phyloP scores from a whole-genome alignment of 2,888 invertebrate genomes.

The Drosophila nr. perissopoda region DNA sequence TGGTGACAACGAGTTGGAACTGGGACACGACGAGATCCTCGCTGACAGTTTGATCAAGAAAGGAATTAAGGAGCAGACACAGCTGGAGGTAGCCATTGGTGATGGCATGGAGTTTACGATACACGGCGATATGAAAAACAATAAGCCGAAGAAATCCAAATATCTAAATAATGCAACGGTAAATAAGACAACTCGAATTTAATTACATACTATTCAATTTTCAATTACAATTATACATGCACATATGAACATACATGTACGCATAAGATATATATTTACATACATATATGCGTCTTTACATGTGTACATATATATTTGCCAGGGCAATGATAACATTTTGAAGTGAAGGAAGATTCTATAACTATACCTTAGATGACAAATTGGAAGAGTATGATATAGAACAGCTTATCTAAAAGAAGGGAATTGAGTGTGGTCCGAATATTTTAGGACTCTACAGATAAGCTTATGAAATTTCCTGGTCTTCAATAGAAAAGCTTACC shows the following conservation, averaged over 20 bases:
- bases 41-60: slow-evolving; percentile 94
- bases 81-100: slow-evolving; percentile 95
- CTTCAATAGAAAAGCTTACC: not conserved
- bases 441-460: not conserved
- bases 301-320: not conserved
- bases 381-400: not conserved
- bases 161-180: slow-evolving; percentile 92
- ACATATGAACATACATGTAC: slow-evolving; percentile 27
- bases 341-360: not conserved
- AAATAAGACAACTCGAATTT: slow-evolving; percentile 71
- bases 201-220: slow-evolving; percentile 6
- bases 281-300: not conserved
- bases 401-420: not conserved
- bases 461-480: not conserved
- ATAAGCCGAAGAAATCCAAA: slow-evolving; percentile 93
- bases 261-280: slow-evolving; percentile 21
- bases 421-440: not conserved
- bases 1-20: slow-evolving; percentile 88
- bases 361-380: not conserved
- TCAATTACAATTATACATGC: slow-evolving; percentile 25
- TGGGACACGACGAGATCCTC: slow-evolving; percentile 89
- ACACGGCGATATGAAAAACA: slow-evolving; percentile 94
- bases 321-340: slow-evolving; percentile 1
- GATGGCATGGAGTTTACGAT: slow-evolving; percentile 97
- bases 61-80: slow-evolving; percentile 95